These are phyloP conservation scores for Hirtodrosophila cameraria DNA, from an alignment of 2,888 invertebrate genomes.

Conservation along the genomic window DNA sequence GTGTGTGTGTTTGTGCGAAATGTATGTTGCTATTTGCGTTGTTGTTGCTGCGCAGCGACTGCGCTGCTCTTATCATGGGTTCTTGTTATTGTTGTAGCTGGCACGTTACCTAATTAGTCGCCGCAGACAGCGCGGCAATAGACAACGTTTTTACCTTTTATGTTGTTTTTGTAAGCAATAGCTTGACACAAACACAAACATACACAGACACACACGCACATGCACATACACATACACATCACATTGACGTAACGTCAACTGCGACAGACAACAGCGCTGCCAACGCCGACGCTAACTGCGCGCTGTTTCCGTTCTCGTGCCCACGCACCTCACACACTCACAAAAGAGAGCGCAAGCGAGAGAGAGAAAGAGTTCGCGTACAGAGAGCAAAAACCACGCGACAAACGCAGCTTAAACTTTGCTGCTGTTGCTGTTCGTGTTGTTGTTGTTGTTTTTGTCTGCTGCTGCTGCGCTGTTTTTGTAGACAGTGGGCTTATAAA, in stretches of 20 bases:
- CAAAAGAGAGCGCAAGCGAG: not conserved
- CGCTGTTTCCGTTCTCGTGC: conserved; percentile 76
- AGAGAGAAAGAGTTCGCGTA: conserved; percentile 2
- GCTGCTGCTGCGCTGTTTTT: conserved; percentile 20
- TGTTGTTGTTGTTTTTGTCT: conserved; percentile 19
- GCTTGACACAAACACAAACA: conserved; percentile 44
- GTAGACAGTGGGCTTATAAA: conserved; percentile 11
- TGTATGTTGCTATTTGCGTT: conserved; percentile 77
- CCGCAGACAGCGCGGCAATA: conserved; percentile 82
- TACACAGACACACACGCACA: conserved; percentile 11
- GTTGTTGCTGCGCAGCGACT: conserved; percentile 67
- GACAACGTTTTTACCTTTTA: conserved; percentile 76
- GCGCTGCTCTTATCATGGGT: conserved; percentile 72
- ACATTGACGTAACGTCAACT: conserved; percentile 73
- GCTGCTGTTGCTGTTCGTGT: conserved; percentile 29
- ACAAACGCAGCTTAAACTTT: conserved; percentile 53
- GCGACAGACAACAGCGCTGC: conserved; percentile 47
- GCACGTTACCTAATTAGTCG: conserved; percentile 82
- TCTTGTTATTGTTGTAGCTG: conserved; percentile 64
- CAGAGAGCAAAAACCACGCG: conserved; percentile 44
- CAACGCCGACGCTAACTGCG: conserved; percentile 49
- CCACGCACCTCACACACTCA: conserved; percentile 60
- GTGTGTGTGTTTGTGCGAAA: conserved; percentile 60
- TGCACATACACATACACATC: conserved; percentile 8
- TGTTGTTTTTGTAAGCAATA: conserved; percentile 58